Percentiles rank a stretch among this genome's conserved stretches.
These are phyloP conservation scores for Actenoides lindsayi DNA, from an alignment of 2,113 vertebrate species.

Conservation along the genomic window DNA sequence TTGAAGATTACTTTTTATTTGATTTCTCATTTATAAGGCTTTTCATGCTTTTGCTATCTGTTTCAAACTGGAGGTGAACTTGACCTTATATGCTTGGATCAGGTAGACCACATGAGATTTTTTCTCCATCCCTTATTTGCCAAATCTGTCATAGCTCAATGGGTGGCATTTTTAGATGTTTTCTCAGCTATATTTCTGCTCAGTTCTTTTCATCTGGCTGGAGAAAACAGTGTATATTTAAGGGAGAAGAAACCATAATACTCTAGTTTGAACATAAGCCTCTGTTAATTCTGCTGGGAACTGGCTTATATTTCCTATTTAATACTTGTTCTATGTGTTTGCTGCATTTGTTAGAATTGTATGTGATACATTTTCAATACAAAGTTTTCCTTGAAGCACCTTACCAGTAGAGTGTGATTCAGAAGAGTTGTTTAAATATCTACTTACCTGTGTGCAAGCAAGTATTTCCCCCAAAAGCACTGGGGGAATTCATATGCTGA, in stretches of 20 bases:
- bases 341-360: not conserved
- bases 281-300: not conserved
- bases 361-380: not conserved
- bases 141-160: not conserved
- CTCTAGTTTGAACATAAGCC: not conserved
- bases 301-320: not conserved
- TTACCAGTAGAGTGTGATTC: not conserved
- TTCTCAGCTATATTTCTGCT: not conserved
- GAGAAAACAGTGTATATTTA: slow-evolving; percentile 1
- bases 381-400: not conserved
- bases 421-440: not conserved
- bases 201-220: not conserved
- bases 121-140: not conserved
- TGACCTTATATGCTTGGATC: not conserved
- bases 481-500: not conserved
- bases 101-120: not conserved
- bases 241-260: not conserved
- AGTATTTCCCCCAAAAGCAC: not conserved
- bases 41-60: not conserved
- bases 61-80: not conserved
- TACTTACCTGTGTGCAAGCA: not conserved
- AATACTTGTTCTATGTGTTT: not conserved
- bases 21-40: not conserved
- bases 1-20: not conserved
- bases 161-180: not conserved